Evolutionary conservation across 2,113 vertebrate genomes (phyloP).

Genomic region (Petrocephalus microphthalmus): DNA sequence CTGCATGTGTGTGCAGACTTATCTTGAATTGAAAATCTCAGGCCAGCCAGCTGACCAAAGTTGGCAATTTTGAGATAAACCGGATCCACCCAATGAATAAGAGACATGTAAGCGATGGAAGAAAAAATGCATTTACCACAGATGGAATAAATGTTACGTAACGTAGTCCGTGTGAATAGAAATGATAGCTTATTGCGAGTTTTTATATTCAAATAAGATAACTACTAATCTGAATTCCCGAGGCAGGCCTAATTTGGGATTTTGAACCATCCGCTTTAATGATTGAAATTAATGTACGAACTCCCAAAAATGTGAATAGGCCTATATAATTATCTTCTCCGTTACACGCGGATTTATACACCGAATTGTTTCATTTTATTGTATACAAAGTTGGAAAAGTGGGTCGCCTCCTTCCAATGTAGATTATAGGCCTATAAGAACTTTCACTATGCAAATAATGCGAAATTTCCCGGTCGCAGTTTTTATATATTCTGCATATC

Average conservation of each 20-base stretch:
- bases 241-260: not conserved
- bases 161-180: not conserved
- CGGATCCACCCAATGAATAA: not conserved
- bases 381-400: constrained; percentile 9
- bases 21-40: no score
- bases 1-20: no score
- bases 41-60: no score
- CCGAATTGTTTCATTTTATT: not conserved
- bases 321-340: not conserved
- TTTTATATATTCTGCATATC: not conserved
- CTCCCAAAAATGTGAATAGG: not conserved
- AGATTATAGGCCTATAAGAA: not conserved
- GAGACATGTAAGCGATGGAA: not conserved
- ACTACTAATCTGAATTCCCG: not conserved
- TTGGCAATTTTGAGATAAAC: no score
- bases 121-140: not conserved
- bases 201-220: not conserved
- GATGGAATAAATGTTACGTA: not conserved
- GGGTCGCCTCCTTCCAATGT: not conserved
- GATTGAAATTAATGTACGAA: not conserved
- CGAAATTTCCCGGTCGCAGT: constrained; percentile 3
- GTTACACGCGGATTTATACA: not conserved
- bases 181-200: not conserved
- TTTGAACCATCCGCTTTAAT: not conserved
- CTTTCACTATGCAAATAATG: not conserved